These are phyloP conservation scores for Acronicta alni DNA, from an alignment of 2,888 invertebrate species.

Conservation along the genomic window DNA sequence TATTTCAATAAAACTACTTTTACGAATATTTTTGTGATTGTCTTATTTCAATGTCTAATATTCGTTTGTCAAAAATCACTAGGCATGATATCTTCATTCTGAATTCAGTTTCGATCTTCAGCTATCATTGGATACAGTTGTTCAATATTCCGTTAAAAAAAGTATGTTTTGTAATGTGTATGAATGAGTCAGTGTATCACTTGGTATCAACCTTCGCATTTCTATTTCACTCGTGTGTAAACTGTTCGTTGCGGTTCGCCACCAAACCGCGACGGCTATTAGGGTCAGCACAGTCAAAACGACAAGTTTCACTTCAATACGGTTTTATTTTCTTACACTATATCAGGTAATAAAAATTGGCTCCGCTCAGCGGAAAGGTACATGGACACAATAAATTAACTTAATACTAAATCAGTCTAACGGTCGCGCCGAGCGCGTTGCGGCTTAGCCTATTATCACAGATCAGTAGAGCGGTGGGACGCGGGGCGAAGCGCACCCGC, in stretches of 20 bases:
- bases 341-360: conserved; percentile 85
- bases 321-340: conserved; percentile 78
- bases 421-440: conserved; percentile 85
- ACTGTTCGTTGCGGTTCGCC: conserved; percentile 40
- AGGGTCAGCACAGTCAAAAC: conserved; percentile 70
- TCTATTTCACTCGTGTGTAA: conserved; percentile 47
- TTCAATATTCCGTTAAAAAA: too few species aligned
- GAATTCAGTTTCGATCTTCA: too few species aligned
- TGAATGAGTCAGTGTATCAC: conserved; percentile 26
- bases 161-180: conserved; percentile 3
- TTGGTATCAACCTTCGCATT: conserved; percentile 49
- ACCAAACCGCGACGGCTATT: conserved; percentile 41
- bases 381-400: conserved; percentile 87
- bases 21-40: too few species aligned
- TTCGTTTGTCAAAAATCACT: too few species aligned
- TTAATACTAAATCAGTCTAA: conserved; percentile 88
- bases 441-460: conserved; percentile 88
- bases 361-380: conserved; percentile 89
- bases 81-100: too few species aligned
- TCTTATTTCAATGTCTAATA: too few species aligned
- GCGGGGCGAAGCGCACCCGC: conserved; percentile 81
- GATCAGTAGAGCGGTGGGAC: conserved; percentile 88
- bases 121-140: too few species aligned
- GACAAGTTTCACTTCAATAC: conserved; percentile 77
- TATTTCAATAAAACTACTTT: too few species aligned